phyloP scores from a whole-genome alignment of 2,888 invertebrate species.

The Caenorhabditis sp. region DNA sequence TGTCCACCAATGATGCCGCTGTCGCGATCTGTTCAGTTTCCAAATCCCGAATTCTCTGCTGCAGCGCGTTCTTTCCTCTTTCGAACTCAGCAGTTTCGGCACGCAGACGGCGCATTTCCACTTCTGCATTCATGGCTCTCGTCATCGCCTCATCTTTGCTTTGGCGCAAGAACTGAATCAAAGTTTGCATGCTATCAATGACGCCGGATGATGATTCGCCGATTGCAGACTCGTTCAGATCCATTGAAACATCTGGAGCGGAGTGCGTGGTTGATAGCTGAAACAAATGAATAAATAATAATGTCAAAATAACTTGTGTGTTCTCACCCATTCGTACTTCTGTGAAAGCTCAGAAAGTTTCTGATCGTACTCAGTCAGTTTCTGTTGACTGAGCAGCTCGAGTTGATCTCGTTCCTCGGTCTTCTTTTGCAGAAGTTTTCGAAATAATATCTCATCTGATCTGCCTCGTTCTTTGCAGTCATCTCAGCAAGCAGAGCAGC shows the following conservation, averaged over 20 bases:
- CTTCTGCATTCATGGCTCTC: conserved; percentile 64
- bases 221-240: neutral
- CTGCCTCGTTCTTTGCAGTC: conserved; percentile 44
- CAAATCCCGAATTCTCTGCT: conserved; percentile 49
- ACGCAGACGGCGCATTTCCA: conserved; percentile 59
- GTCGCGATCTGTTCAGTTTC: conserved; percentile 49
- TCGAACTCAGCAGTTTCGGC: conserved; percentile 60
- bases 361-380: conserved; percentile 46
- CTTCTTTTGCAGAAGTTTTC: conserved; percentile 36
- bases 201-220: neutral
- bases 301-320: too few relatives aligned
- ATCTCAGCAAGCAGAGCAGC: conserved; percentile 40
- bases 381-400: conserved; percentile 13
- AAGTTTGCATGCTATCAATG: conserved; percentile 32
- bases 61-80: conserved; percentile 39
- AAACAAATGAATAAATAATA: neutral
- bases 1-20: conserved; percentile 43
- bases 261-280: conserved; percentile 21
- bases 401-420: conserved; percentile 24
- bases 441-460: conserved; percentile 38
- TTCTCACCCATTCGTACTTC: conserved; percentile 53
- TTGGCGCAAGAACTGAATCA: conserved; percentile 55
- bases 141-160: conserved; percentile 57
- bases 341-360: conserved; percentile 36
- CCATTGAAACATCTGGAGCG: neutral